A percentile compares a stretch with the other conserved stretches of the same genome.
Evolutionary conservation across 2,797 vertebrate species (phyloP).

Genomic region (Gymnocypris eckloni): DNA sequence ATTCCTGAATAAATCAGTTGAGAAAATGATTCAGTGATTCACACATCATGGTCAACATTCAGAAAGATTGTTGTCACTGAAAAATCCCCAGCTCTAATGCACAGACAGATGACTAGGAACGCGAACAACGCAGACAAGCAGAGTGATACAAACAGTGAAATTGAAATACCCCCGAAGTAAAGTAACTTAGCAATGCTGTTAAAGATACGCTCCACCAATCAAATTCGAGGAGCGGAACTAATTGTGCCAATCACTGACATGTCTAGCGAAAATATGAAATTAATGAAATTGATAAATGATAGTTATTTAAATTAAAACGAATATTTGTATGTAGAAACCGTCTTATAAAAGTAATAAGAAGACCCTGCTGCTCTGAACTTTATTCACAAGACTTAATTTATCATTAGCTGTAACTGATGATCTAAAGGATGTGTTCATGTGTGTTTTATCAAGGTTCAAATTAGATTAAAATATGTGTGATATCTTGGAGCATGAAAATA

Average conservation of each 20-base stretch:
- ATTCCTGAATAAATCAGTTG: not conserved
- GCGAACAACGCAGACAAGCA: too few species aligned
- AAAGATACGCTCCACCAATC: too few species aligned
- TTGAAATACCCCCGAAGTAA: too few species aligned
- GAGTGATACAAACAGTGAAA: too few species aligned
- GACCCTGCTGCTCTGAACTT: not conserved
- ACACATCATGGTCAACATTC: not conserved
- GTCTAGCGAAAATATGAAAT: not conserved
- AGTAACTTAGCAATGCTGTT: too few species aligned
- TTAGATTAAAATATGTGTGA: not conserved
- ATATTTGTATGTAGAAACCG: not conserved
- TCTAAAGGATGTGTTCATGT: not conserved
- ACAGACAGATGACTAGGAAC: not conserved
- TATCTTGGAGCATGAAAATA: not conserved
- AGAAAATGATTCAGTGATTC: not conserved
- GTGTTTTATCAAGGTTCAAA: not conserved
- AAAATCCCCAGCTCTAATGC: not conserved
- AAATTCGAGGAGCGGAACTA: too few species aligned
- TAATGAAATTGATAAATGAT: not conserved
- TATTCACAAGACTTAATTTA: not conserved
- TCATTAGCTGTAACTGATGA: not conserved
- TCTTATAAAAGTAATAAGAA: not conserved
- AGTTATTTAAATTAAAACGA: not conserved
- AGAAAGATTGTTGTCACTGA: not conserved
- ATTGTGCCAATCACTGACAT: too few species aligned